A percentile compares a stretch with the other conserved stretches of the same genome.
Evolutionary conservation across 2,113 vertebrate genomes (phyloP).

Genomic region (Puffinus mauretanicus): DNA sequence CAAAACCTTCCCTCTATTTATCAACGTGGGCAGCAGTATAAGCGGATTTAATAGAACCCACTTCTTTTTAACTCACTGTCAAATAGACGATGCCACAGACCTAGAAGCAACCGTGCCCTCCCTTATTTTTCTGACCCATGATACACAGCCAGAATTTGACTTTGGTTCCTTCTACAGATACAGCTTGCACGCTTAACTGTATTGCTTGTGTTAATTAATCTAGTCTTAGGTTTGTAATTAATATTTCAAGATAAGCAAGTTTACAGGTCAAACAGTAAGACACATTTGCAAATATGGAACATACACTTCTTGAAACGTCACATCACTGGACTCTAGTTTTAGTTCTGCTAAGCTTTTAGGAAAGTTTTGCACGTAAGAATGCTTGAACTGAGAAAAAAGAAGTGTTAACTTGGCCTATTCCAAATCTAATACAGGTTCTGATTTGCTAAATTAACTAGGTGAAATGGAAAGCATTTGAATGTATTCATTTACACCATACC

Average conservation of each 20-base stretch:
- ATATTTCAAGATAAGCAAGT: neutral
- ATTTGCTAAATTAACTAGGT: neutral
- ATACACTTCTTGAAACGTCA: neutral
- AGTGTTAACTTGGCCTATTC: neutral
- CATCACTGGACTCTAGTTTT: neutral
- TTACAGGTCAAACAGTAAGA: neutral
- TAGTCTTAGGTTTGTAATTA: neutral
- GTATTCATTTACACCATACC: neutral
- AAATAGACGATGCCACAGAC: neutral
- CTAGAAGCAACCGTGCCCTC: neutral
- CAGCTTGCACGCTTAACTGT: neutral
- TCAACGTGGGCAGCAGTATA: rapidly evolving
- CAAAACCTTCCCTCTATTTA: neutral
- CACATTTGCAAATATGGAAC: neutral
- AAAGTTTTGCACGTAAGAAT: neutral
- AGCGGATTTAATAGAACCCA: neutral
- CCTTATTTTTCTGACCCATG: neutral
- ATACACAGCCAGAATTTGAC: neutral
- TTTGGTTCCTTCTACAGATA: neutral
- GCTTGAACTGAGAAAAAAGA: neutral
- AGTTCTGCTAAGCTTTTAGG: neutral
- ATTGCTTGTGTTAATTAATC: neutral
- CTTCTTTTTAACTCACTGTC: neutral
- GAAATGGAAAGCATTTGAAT: neutral
- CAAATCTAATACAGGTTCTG: neutral